These are phyloP conservation scores for Apodemia mormo DNA, from an alignment of 2,888 invertebrate species.

Conservation along the genomic window DNA sequence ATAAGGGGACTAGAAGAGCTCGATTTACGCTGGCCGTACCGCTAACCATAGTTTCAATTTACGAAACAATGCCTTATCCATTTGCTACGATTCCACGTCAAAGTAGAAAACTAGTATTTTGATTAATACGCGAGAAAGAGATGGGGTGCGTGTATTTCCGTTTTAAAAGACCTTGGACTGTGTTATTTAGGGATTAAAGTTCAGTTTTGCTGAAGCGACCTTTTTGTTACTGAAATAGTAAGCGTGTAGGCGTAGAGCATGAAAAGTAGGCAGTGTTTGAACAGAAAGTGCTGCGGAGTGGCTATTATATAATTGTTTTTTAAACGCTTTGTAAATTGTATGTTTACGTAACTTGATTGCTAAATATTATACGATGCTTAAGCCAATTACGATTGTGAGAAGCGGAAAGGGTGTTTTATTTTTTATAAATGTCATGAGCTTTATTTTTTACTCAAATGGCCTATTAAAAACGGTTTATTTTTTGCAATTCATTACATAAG, in stretches of 20 bases:
- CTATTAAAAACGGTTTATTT: not conserved
- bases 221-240: conserved; percentile 72
- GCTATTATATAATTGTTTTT: conserved; percentile 55
- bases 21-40: conserved; percentile 55
- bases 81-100: conserved; percentile 79
- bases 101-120: conserved; percentile 79
- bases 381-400: conserved; percentile 23
- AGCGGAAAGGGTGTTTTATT: conserved; percentile 9
- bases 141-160: conserved; percentile 59
- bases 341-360: conserved; percentile 31
- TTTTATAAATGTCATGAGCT: conserved; percentile 11
- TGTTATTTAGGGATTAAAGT: conserved; percentile 52
- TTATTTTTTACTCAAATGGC: not conserved
- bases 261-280: conserved; percentile 79
- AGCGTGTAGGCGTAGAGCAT: conserved; percentile 78
- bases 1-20: conserved; percentile 46
- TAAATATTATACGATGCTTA: conserved; percentile 23
- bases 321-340: conserved; percentile 39
- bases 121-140: conserved; percentile 81
- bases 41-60: conserved; percentile 78
- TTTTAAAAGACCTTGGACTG: conserved; percentile 48
- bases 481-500: not conserved
- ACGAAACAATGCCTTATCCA: conserved; percentile 81
- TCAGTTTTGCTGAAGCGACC: conserved; percentile 50
- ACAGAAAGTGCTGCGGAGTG: conserved; percentile 65